phyloP scores from a whole-genome alignment of 2,888 invertebrate species.

The Linyphia triangularis region DNA sequence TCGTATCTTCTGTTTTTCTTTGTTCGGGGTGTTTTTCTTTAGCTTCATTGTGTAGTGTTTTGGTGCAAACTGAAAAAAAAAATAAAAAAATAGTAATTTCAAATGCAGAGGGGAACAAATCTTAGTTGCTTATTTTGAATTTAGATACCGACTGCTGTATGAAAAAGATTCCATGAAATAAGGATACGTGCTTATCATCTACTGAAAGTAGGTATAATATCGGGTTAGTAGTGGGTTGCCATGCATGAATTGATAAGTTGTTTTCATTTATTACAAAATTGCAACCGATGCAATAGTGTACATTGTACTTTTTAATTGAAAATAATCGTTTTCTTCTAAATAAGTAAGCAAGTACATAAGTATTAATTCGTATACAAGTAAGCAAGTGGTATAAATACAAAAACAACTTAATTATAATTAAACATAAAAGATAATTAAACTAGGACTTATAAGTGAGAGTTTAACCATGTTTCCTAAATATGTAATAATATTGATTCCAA shows the following conservation, averaged over 20 bases:
- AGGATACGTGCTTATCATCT: conserved; percentile 10
- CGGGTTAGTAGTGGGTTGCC: neutral
- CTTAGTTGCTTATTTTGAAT: neutral
- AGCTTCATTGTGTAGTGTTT: neutral
- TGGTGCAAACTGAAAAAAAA: neutral
- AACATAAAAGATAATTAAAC: too few species aligned
- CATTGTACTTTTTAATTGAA: too few species aligned
- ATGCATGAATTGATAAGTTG: neutral
- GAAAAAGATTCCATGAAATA: neutral
- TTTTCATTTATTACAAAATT: neutral
- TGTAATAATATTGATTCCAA: too few species aligned
- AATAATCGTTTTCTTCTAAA: too few species aligned
- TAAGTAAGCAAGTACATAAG: too few species aligned
- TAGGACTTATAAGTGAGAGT: too few species aligned
- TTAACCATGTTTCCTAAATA: too few species aligned
- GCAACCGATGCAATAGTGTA: too few species aligned
- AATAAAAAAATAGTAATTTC: neutral
- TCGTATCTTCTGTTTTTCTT: neutral
- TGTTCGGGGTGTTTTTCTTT: conserved; percentile 6
- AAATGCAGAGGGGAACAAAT: conserved; percentile 4
- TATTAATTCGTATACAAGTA: too few species aligned
- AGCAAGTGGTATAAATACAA: too few species aligned
- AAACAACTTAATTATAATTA: too few species aligned
- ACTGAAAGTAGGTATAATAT: neutral
- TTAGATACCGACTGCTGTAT: neutral